Evolutionary conservation across 1,140 invertebrate species (phyloP).

Genomic region (Chrysopa pallens): DNA sequence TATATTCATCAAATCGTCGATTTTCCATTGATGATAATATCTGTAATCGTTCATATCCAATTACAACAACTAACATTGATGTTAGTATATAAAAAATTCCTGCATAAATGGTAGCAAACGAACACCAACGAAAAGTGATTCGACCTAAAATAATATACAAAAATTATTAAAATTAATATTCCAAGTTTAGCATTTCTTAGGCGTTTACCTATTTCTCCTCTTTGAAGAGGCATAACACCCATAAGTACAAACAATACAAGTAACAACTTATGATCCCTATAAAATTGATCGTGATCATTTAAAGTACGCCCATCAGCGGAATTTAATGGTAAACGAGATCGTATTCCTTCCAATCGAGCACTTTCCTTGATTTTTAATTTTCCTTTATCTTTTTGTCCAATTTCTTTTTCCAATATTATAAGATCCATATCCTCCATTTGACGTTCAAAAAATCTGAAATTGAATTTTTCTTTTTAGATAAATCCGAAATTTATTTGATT

Average conservation of each 20-base stretch:
- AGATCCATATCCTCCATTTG: no score
- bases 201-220: slow-evolving; percentile 11
- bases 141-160: slow-evolving; percentile 21
- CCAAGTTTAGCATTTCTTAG: no score
- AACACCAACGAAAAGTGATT: slow-evolving; percentile 37
- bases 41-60: slow-evolving; percentile 33
- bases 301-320: slow-evolving; percentile 29
- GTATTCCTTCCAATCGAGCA: slow-evolving; percentile 15
- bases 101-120: slow-evolving; percentile 32
- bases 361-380: slow-evolving; percentile 6
- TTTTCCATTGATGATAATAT: slow-evolving; percentile 28
- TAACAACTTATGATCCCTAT: slow-evolving; percentile 38
- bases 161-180: no score
- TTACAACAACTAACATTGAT: slow-evolving; percentile 29
- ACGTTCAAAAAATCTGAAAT: no score
- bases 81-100: slow-evolving; percentile 33
- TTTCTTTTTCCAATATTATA: no score
- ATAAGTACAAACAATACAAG: slow-evolving; percentile 33
- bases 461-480: no score
- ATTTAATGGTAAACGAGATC: slow-evolving; percentile 23
- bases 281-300: slow-evolving; percentile 39
- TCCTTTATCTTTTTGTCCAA: no score
- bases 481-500: no score
- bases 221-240: slow-evolving; percentile 36
- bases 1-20: slow-evolving; percentile 39